Conservation (phyloP, 2,797 vertebrate species). For the Decapterus maruadsi region DNA sequence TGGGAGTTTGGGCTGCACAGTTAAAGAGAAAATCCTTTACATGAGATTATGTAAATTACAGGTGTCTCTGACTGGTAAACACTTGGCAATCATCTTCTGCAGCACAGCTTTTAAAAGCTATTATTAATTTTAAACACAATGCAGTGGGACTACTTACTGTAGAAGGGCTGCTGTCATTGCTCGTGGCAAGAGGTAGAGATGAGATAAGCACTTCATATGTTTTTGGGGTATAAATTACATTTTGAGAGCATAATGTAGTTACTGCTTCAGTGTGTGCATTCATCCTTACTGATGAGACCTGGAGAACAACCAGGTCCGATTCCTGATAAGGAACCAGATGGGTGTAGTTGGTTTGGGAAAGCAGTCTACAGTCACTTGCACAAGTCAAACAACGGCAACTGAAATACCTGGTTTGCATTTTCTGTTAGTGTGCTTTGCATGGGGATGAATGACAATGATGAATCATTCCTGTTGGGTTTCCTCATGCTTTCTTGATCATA, state of each 20-base stretch:
- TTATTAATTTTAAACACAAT: constrained; percentile 29
- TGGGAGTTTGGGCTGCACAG: constrained; percentile 5
- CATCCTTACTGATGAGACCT: constrained; percentile 16
- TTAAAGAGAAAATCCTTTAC: constrained; percentile 4
- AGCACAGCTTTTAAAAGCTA: constrained; percentile 7
- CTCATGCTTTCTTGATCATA: constrained; percentile 11
- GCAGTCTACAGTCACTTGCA: constrained; percentile 1
- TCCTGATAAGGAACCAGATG: neutral
- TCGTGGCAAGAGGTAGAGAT: neutral
- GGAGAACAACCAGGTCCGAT: constrained; percentile 29
- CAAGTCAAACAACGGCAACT: neutral
- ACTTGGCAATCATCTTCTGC: constrained; percentile 12
- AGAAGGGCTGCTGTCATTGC: constrained; percentile 7
- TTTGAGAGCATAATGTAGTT: constrained; percentile 28
- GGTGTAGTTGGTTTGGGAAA: neutral
- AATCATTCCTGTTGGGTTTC: constrained; percentile 11
- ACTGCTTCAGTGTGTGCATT: constrained; percentile 16
- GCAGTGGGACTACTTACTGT: neutral
- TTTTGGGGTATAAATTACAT: constrained; percentile 30
- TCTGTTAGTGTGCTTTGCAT: constrained; percentile 48
- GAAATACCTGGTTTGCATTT: constrained; percentile 52
- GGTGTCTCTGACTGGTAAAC: constrained; percentile 1
- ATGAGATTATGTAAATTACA: constrained; percentile 31
- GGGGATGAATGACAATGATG: neutral
- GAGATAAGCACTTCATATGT: constrained; percentile 10